A percentile compares a stretch with the other conserved stretches of the same genome.
phyloP scores from a whole-genome alignment of 37 sponge, comb jelly and placozoan genomes.

The Beroe forskalii region DNA sequence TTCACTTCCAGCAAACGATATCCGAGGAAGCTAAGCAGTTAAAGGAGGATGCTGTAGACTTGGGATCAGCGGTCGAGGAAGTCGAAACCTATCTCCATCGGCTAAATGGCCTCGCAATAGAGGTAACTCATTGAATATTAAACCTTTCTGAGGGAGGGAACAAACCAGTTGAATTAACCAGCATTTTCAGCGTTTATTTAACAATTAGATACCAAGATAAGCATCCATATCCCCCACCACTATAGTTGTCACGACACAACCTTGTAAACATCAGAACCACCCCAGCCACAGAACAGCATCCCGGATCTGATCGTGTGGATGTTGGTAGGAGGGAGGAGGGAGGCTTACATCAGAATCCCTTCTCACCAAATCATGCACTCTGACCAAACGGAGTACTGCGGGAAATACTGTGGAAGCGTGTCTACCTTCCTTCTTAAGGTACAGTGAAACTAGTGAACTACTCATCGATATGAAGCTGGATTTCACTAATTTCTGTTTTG shows the following conservation, averaged over 20 bases:
- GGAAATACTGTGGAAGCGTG: conserved; percentile 81
- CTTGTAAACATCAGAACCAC: too few species aligned
- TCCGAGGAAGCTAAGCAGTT: conserved; percentile 2
- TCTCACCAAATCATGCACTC: conserved; percentile 85
- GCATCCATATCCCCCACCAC: too few species aligned
- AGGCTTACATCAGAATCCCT: conserved; percentile 85
- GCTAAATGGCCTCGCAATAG: background rate
- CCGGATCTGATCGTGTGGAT: conserved; percentile 99
- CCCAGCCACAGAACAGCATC: conserved; percentile 89
- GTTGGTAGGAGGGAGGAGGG: conserved; percentile 83
- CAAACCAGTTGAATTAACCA: too few species aligned
- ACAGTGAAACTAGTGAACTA: too few species aligned
- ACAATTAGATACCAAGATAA: too few species aligned
- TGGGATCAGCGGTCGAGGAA: background rate
- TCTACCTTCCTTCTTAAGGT: conserved; percentile 78
- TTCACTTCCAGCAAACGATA: conserved; percentile 40
- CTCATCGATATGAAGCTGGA: too few species aligned
- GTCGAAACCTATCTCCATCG: conserved; percentile 7
- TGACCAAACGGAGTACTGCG: conserved; percentile 67
- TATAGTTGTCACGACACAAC: too few species aligned
- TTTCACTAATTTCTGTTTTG: too few species aligned
- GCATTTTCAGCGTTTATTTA: too few species aligned
- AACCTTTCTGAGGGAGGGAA: too few species aligned
- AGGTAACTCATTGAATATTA: too few species aligned
- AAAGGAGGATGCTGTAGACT: conserved; percentile 47